These are phyloP conservation scores for Ennomos quercinarius DNA, from an alignment of 2,888 invertebrate genomes.

Conservation along the genomic window DNA sequence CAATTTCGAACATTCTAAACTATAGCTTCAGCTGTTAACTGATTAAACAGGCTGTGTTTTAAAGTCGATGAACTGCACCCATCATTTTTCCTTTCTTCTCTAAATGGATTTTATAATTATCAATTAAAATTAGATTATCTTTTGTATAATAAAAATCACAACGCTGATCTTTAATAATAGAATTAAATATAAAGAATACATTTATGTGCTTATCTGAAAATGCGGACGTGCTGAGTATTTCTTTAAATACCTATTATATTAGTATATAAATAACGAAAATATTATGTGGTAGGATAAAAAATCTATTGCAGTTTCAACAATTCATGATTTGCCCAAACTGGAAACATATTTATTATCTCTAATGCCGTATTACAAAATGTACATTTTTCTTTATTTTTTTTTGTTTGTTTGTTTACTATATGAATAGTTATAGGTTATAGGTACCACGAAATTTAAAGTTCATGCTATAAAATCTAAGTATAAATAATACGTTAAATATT, in stretches of 20 bases:
- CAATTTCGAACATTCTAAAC: too few species aligned
- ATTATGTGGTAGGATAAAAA: not conserved
- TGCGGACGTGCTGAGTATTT: slow-evolving; percentile 17
- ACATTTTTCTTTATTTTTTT: too few species aligned
- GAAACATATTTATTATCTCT: too few species aligned
- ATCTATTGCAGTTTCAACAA: too few species aligned
- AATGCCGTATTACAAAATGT: too few species aligned
- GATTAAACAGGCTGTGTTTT: too few species aligned
- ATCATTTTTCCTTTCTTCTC: not conserved
- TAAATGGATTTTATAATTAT: not conserved
- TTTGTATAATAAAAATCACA: slow-evolving; percentile 19
- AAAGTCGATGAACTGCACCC: too few species aligned
- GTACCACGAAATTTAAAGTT: not conserved
- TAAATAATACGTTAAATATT: not conserved
- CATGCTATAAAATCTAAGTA: slow-evolving; percentile 1
- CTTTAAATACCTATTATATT: not conserved
- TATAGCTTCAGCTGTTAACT: too few species aligned
- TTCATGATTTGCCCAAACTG: too few species aligned
- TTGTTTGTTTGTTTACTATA: too few species aligned
- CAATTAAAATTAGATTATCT: not conserved
- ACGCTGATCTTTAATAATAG: slow-evolving; percentile 5
- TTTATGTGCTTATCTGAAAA: slow-evolving; percentile 9
- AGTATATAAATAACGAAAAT: not conserved
- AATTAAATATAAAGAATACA: not conserved
- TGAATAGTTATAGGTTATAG: too few species aligned